Evolutionary conservation across 2,888 invertebrate genomes (phyloP).

Genomic region (Plebejus argus): DNA sequence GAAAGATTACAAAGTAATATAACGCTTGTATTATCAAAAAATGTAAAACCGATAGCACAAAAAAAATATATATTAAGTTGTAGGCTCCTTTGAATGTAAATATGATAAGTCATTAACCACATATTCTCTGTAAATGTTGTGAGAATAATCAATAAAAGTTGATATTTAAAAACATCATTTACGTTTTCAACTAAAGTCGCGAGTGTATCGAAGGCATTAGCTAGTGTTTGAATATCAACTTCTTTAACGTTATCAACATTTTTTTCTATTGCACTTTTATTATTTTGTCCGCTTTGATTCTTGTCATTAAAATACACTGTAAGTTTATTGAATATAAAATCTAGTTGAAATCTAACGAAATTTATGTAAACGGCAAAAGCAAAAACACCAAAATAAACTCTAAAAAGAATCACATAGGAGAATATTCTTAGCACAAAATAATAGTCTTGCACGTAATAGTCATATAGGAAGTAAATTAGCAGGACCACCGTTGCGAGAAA

Average conservation of each 20-base stretch:
- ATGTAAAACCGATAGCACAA: not conserved
- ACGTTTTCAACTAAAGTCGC: not conserved
- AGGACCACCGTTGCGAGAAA: not conserved
- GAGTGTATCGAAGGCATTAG: not conserved
- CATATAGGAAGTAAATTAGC: not conserved
- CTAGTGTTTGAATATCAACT: not conserved
- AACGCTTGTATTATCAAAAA: not conserved
- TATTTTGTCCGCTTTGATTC: not conserved
- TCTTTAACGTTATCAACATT: not conserved
- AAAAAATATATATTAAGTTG: not conserved
- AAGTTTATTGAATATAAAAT: not conserved
- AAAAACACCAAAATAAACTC: not conserved
- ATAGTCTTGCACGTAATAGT: slow-evolving; percentile 1
- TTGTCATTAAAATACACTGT: not conserved
- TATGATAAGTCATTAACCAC: not conserved
- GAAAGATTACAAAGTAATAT: not conserved
- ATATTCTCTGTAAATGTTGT: not conserved
- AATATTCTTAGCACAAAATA: not conserved
- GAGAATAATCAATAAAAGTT: not conserved
- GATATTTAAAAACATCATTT: not conserved
- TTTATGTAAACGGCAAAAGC: not conserved
- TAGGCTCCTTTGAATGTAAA: not conserved
- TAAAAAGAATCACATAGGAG: not conserved
- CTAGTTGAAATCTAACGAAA: not conserved
- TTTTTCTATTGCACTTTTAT: not conserved